A percentile compares a stretch with the other conserved stretches of the same genome.
phyloP scores from a whole-genome alignment of 1,140 invertebrate species.

The Plutomurus gul region DNA sequence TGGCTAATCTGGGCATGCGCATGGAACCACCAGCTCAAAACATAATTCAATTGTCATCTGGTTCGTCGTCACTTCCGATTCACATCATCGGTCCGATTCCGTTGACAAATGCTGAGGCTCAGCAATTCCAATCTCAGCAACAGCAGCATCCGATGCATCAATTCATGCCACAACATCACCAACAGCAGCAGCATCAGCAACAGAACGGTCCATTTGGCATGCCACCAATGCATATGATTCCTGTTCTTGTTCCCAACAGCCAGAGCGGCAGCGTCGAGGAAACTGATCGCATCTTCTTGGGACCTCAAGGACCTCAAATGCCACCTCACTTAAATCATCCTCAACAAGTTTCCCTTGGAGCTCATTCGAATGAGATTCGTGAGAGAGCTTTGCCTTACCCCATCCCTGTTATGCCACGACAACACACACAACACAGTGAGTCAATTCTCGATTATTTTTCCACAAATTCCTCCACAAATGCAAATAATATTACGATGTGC shows the following conservation, averaged over 20 bases:
- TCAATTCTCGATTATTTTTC: not conserved
- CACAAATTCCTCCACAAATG: not conserved
- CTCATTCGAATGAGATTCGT: slow-evolving; percentile 43
- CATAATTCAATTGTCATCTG: not conserved
- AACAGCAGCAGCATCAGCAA: not conserved
- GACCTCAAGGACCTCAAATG: not conserved
- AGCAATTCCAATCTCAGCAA: not conserved
- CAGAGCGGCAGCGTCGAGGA: not conserved
- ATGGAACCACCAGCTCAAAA: slow-evolving; percentile 26
- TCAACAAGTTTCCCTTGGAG: not conserved
- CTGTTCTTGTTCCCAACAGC: slow-evolving; percentile 9
- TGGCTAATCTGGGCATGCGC: not conserved
- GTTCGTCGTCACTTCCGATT: slow-evolving; percentile 39
- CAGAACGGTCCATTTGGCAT: not conserved
- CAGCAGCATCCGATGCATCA: not conserved
- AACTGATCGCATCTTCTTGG: not conserved
- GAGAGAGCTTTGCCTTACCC: slow-evolving; percentile 49
- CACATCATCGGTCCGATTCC: slow-evolving; percentile 51
- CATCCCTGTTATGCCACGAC: slow-evolving; percentile 48
- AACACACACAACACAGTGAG: slow-evolving; percentile 48
- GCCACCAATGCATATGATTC: slow-evolving; percentile 10
- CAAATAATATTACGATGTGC: not conserved
- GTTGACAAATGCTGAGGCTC: not conserved
- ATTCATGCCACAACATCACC: not conserved
- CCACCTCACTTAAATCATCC: not conserved